Evolutionary conservation across 1,140 invertebrate species (phyloP).

Genomic region (Drosophila seguyi): DNA sequence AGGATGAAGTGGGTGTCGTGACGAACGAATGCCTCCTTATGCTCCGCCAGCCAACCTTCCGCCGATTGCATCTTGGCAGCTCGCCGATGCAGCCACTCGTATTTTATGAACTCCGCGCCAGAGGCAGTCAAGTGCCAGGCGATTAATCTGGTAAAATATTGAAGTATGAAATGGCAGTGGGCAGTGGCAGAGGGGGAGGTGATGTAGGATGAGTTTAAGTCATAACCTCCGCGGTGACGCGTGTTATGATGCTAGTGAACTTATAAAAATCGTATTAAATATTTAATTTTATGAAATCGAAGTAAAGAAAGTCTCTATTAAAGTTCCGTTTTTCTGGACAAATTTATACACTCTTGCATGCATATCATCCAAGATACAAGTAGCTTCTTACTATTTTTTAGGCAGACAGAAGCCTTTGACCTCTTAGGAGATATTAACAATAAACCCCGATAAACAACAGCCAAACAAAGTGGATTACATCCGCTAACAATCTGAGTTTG

Average conservation of each 20-base stretch:
- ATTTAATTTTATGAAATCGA: not conserved
- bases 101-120: conserved; percentile 49
- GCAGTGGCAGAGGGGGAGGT: not conserved
- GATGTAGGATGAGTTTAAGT: not conserved
- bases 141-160: conserved; percentile 69
- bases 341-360: not conserved
- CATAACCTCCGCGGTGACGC: not conserved
- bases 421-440: not conserved
- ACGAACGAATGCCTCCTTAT: conserved; percentile 2
- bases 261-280: not conserved
- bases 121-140: conserved; percentile 69
- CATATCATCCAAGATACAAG: not conserved
- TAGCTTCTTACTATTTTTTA: no score
- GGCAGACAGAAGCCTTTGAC: not conserved
- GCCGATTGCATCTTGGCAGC: conserved; percentile 46
- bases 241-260: not conserved
- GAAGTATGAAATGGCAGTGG: conserved; percentile 24
- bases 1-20: conserved; percentile 11
- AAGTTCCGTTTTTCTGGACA: not conserved
- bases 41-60: not conserved
- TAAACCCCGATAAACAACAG: not conserved
- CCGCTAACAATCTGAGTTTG: not conserved
- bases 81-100: conserved; percentile 51
- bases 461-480: not conserved
- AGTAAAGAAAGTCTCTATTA: not conserved